Evolutionary conservation across 2,113 vertebrate species (phyloP).

Genomic region (Corythaeola cristata): DNA sequence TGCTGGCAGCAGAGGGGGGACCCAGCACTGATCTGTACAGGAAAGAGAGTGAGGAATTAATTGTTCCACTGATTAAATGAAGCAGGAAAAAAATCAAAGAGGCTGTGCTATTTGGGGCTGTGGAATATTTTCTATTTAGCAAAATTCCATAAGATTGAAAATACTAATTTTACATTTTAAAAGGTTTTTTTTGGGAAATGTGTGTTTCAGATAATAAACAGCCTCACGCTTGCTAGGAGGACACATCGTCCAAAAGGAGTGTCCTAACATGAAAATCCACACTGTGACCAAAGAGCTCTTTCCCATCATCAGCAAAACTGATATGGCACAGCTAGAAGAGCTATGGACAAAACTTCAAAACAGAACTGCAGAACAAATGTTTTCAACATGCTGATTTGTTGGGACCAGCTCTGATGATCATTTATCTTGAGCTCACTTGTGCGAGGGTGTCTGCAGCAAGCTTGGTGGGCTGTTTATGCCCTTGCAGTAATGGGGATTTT

Average conservation of each 20-base stretch:
- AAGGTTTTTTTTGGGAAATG: not conserved
- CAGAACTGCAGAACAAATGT: not conserved
- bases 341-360: not conserved
- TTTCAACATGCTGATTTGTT: not conserved
- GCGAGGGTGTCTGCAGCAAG: not conserved
- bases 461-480: not conserved
- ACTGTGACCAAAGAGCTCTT: not conserved
- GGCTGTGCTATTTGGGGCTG: not conserved
- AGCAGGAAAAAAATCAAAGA: not conserved
- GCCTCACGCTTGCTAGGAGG: not conserved
- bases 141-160: not conserved
- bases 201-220: not conserved
- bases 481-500: not conserved
- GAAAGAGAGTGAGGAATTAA: not conserved
- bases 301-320: not conserved
- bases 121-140: not conserved
- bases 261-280: not conserved
- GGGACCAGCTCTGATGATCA: not conserved
- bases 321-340: not conserved
- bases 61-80: not conserved
- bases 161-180: not conserved
- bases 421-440: not conserved
- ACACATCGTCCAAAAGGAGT: not conserved
- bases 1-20: not conserved
- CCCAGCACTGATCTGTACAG: not conserved